These are phyloP conservation scores for Pristiophorus japonicus DNA, from an alignment of 2,113 vertebrate genomes.

Conservation along the genomic window DNA sequence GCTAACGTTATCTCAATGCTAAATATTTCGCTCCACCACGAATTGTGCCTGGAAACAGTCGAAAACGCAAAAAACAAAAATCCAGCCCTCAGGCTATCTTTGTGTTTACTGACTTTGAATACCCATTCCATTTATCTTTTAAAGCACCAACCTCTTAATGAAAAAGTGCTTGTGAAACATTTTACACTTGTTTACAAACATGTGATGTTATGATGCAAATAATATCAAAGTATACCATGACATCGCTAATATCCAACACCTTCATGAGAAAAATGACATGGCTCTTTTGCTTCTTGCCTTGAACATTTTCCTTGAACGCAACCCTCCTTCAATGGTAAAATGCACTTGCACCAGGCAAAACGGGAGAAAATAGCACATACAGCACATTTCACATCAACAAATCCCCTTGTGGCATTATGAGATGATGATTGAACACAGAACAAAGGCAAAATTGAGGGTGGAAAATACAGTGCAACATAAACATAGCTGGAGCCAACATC, in stretches of 20 bases:
- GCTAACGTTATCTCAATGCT: no score
- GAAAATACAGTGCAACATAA: background rate
- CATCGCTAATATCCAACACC: background rate
- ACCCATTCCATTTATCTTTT: background rate
- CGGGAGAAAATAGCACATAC: background rate
- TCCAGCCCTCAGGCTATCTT: no score
- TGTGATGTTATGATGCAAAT: no score
- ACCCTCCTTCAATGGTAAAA: background rate
- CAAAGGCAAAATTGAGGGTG: conserved; percentile 9
- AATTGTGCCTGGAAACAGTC: no score
- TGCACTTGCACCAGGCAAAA: background rate
- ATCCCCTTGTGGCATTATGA: background rate
- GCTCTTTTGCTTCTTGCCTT: background rate
- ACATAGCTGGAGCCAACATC: background rate
- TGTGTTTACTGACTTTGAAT: background rate
- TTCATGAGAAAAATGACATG: background rate
- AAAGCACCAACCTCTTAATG: background rate
- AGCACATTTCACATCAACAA: background rate
- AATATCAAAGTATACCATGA: no score
- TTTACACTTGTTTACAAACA: background rate
- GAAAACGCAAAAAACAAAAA: no score
- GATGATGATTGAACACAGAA: conserved; percentile 15
- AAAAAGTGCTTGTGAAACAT: background rate
- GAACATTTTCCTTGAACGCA: background rate
- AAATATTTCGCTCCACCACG: no score